phyloP scores from a whole-genome alignment of 2,888 invertebrate species.

The Scaptomyza tumidula region DNA sequence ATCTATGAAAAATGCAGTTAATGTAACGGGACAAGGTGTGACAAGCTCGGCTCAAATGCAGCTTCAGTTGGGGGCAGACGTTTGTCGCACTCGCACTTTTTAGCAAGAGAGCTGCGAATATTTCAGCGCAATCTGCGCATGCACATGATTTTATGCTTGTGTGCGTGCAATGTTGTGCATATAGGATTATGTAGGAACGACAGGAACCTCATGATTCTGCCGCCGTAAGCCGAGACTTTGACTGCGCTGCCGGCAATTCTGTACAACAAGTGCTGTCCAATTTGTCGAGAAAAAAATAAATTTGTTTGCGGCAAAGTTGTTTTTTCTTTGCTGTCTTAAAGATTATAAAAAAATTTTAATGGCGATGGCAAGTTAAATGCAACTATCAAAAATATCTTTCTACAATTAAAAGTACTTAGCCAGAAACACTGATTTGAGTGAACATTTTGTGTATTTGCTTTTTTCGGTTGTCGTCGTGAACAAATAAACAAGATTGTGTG shows the following conservation, averaged over 20 bases:
- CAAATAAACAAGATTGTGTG: constrained; percentile 8
- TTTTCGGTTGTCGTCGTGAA: background rate
- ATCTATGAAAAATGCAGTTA: background rate
- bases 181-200: constrained; percentile 8
- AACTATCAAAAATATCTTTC: background rate
- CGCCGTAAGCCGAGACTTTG: background rate
- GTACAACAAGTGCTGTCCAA: constrained; percentile 1
- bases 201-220: background rate
- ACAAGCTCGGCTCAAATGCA: constrained; percentile 33
- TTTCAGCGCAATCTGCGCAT: constrained; percentile 43
- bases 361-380: background rate
- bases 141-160: constrained; percentile 10
- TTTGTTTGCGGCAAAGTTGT: background rate
- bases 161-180: background rate
- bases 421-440: background rate
- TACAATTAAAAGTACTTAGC: background rate
- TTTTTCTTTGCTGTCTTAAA: background rate
- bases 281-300: background rate
- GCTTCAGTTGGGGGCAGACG: constrained; percentile 23
- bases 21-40: constrained; percentile 1
- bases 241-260: background rate
- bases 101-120: constrained; percentile 9
- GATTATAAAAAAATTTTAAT: background rate
- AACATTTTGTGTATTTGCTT: background rate
- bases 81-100: constrained; percentile 23